phyloP scores from a whole-genome alignment of 2,113 vertebrate genomes.

The Lonchura striata region DNA sequence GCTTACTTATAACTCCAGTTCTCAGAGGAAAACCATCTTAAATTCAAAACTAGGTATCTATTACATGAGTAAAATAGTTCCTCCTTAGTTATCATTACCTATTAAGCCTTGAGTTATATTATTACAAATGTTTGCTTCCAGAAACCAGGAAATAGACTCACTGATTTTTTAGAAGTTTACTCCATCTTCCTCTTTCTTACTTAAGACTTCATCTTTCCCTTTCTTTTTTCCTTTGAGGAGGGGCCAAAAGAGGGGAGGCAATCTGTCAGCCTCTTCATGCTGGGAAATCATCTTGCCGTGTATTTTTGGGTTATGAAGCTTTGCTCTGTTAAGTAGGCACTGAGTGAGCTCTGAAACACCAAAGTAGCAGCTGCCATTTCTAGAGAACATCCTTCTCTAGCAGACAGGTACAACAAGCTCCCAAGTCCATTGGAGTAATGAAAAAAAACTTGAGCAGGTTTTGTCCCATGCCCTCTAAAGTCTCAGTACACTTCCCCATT shows the following conservation, averaged over 20 bases:
- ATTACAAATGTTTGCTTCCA: background rate
- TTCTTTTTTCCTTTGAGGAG: background rate
- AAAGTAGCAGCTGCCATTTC: background rate
- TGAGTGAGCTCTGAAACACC: background rate
- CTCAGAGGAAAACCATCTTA: background rate
- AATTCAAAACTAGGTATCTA: background rate
- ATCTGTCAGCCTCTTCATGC: background rate
- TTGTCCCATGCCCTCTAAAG: background rate
- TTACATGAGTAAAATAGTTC: background rate
- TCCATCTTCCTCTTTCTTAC: background rate
- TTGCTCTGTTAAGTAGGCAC: background rate
- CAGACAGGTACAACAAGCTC: background rate
- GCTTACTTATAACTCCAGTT: background rate
- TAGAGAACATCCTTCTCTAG: background rate
- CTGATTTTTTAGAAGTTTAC: background rate
- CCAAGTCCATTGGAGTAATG: background rate
- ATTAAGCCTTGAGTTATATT: background rate
- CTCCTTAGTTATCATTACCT: background rate
- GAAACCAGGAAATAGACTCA: rapidly evolving
- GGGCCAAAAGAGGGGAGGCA: background rate
- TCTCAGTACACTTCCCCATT: background rate
- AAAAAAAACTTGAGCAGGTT: background rate
- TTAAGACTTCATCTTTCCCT: background rate
- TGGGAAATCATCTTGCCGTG: background rate
- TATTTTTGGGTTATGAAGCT: background rate